phyloP scores from a whole-genome alignment of 1,140 invertebrate genomes.

The Acyrthosiphon pisum region DNA sequence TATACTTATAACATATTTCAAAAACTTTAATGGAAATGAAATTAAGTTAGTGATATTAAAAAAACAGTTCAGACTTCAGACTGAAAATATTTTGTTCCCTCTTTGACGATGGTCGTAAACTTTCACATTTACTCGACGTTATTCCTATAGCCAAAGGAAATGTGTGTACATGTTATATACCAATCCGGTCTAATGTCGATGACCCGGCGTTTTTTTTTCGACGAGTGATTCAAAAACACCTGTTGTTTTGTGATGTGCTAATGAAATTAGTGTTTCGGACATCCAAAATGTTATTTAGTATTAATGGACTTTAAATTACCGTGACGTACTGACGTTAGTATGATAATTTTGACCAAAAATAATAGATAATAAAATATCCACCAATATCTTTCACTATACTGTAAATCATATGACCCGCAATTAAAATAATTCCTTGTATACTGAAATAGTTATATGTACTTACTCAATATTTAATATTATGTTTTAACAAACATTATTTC shows the following conservation, averaged over 20 bases:
- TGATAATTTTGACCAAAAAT: not conserved
- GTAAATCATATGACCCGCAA: no score
- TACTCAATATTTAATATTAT: no score
- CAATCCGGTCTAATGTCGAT: constrained; percentile 54
- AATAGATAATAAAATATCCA: not conserved
- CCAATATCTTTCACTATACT: not conserved
- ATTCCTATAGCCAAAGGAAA: not conserved
- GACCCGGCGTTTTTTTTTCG: constrained; percentile 44
- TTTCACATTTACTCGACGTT: constrained; percentile 41
- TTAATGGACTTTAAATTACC: not conserved
- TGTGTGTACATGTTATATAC: not conserved
- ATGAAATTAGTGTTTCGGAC: constrained; percentile 38
- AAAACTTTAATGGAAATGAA: not conserved
- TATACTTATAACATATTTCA: not conserved
- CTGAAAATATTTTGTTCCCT: not conserved
- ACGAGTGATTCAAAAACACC: constrained; percentile 20
- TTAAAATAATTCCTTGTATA: no score
- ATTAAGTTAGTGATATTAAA: not conserved
- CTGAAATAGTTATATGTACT: no score
- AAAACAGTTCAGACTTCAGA: not conserved
- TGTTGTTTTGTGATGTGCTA: constrained; percentile 25
- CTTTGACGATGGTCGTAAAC: not conserved
- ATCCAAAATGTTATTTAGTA: constrained; percentile 9
- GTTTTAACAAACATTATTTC: no score
- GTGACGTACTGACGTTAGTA: not conserved